These are phyloP conservation scores for Pipistrellus kuhlii DNA, from an alignment of 2,797 vertebrate genomes.

Conservation along the genomic window DNA sequence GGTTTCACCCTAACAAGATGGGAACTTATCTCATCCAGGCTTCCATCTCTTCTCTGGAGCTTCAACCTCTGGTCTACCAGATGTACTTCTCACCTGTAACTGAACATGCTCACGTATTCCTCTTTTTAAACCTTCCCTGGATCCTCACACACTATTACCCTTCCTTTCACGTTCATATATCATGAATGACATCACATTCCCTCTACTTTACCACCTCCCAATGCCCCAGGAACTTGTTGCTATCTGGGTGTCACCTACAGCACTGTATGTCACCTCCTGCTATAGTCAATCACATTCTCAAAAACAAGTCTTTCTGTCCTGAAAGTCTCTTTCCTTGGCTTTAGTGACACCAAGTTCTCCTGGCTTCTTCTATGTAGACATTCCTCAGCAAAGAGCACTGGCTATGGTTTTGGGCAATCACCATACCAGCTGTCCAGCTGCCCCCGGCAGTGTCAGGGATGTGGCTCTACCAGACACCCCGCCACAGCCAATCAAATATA, in stretches of 20 bases:
- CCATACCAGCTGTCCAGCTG: background rate
- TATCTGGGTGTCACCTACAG: background rate
- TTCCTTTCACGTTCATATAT: background rate
- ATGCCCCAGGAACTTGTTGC: background rate
- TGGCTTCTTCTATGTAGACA: background rate
- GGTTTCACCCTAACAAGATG: too few species aligned
- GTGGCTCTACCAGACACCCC: background rate
- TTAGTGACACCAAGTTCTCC: background rate
- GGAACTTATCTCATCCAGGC: background rate
- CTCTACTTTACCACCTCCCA: background rate
- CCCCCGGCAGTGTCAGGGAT: too few species aligned
- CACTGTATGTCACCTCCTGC: background rate
- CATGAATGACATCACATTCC: background rate
- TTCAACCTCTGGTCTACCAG: background rate
- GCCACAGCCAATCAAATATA: background rate
- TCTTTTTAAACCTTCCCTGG: background rate
- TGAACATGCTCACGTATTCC: background rate
- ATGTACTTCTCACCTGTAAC: background rate
- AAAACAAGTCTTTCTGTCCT: background rate
- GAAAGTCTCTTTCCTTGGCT: background rate
- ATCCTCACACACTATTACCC: background rate
- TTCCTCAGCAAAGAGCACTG: background rate
- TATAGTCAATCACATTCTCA: background rate
- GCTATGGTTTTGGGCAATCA: background rate
- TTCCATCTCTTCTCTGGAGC: background rate